Evolutionary conservation across 2,113 vertebrate genomes (phyloP).

Genomic region (Mus pahari): DNA sequence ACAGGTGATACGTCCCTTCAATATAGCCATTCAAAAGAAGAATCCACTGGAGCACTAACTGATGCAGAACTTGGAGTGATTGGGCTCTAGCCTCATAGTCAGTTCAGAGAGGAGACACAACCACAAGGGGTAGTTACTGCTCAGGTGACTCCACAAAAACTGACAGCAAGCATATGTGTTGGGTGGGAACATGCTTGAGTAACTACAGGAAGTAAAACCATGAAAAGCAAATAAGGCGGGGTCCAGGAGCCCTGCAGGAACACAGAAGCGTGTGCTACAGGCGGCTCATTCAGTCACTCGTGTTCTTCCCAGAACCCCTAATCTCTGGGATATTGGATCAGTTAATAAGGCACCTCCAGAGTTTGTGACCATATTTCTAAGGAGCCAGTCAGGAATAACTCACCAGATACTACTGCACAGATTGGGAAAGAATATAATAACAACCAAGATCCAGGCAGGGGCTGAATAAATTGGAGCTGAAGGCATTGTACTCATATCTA

Average conservation of each 20-base stretch:
- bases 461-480: not conserved
- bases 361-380: not conserved
- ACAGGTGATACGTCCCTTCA: not conserved
- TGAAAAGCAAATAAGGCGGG: not conserved
- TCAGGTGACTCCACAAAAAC: not conserved
- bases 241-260: not conserved
- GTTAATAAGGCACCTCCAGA: slow-evolving; percentile 7
- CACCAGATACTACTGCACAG: not conserved
- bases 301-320: not conserved
- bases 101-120: not conserved
- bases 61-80: not conserved
- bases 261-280: not conserved
- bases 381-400: not conserved
- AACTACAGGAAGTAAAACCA: not conserved
- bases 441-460: not conserved
- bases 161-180: not conserved
- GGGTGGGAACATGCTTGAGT: no score
- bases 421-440: not conserved
- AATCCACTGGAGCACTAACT: not conserved
- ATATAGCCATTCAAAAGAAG: slow-evolving; percentile 3
- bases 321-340: not conserved
- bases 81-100: not conserved
- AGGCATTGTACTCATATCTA: not conserved
- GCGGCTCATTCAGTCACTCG: not conserved
- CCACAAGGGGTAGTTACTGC: not conserved